Percentiles rank a stretch among this genome's conserved stretches.
phyloP scores from a whole-genome alignment of 2,888 invertebrate genomes.

The Xylota sylvarum region DNA sequence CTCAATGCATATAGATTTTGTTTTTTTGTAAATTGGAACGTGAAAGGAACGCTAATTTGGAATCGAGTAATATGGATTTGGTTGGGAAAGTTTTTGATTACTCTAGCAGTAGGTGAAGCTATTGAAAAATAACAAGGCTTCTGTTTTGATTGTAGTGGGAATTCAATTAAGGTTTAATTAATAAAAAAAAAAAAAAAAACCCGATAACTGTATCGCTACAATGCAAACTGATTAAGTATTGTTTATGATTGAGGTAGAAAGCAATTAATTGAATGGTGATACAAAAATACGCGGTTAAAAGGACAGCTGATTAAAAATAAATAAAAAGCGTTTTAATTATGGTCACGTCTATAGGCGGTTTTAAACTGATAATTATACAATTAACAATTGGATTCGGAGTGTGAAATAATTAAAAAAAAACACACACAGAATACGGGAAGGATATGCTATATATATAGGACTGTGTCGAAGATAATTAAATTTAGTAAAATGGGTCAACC shows the following conservation, averaged over 20 bases:
- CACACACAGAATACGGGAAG: neutral
- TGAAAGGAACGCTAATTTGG: slow-evolving; percentile 35
- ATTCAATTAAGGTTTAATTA: slow-evolving; percentile 61
- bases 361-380: slow-evolving; percentile 41
- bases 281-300: slow-evolving; percentile 13
- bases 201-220: neutral
- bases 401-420: neutral
- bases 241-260: slow-evolving; percentile 20
- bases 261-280: slow-evolving; percentile 33
- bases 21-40: slow-evolving; percentile 3
- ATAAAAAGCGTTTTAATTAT: slow-evolving; percentile 36
- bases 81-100: neutral
- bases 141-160: slow-evolving; percentile 35
- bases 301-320: slow-evolving; percentile 50
- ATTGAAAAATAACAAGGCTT: slow-evolving; percentile 1
- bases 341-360: slow-evolving; percentile 4
- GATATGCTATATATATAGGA: too few species aligned
- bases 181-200: slow-evolving; percentile 37
- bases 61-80: neutral
- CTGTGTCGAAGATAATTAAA: too few species aligned
- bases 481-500: too few species aligned
- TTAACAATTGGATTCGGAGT: neutral
- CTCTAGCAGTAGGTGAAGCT: neutral
- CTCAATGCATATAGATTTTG: neutral
- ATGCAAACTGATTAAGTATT: slow-evolving; percentile 12